phyloP scores from a whole-genome alignment of 2,113 vertebrate species.

The Antechinus flavipes region DNA sequence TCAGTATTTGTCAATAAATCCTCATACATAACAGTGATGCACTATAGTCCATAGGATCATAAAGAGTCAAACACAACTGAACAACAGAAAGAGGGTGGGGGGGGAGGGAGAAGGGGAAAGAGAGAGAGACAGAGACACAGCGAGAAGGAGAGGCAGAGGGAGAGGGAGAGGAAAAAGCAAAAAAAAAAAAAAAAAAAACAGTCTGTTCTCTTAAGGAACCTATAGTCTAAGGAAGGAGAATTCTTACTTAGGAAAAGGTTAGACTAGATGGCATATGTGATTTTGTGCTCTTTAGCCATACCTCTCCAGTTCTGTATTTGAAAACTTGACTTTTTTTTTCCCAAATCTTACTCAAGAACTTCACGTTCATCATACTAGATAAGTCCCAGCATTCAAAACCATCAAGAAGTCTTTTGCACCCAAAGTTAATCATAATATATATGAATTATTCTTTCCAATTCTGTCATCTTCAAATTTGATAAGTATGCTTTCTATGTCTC shows the following conservation, averaged over 20 bases:
- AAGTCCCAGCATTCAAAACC: neutral
- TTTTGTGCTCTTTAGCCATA: neutral
- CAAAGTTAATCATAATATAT: neutral
- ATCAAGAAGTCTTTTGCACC: neutral
- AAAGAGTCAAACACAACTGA: neutral
- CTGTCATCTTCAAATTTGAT: neutral
- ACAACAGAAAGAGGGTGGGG: neutral
- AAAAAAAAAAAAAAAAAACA: neutral
- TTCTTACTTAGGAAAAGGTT: neutral
- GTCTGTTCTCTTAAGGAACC: neutral
- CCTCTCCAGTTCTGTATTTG: neutral
- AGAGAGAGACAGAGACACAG: too few relatives aligned
- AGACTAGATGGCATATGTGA: neutral
- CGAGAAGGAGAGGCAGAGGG: too few relatives aligned
- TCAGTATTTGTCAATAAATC: neutral
- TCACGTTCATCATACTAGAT: neutral
- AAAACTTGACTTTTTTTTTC: neutral
- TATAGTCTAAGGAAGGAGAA: neutral
- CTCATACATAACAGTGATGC: neutral
- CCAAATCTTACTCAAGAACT: neutral
- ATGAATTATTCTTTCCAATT: neutral
- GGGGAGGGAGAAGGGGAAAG: too few relatives aligned
- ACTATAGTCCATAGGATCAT: neutral
- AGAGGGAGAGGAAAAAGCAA: too few relatives aligned
- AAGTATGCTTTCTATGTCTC: neutral